phyloP scores from a whole-genome alignment of 2,888 invertebrate genomes.

The Drosophila lutescens region DNA sequence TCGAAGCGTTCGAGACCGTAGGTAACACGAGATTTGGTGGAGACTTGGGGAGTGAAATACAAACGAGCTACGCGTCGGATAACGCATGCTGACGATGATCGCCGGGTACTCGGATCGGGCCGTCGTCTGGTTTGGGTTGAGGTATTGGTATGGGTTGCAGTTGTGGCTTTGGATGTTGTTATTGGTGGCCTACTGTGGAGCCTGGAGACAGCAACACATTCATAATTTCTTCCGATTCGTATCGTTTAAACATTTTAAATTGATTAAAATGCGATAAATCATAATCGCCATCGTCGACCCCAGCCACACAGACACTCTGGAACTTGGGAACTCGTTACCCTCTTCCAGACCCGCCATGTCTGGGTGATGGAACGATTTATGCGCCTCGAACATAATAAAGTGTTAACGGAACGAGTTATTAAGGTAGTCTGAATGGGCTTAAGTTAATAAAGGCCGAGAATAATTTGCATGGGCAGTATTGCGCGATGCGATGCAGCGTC shows the following conservation, averaged over 20 bases:
- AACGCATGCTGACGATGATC: conserved; percentile 63
- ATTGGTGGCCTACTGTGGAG: conserved; percentile 81
- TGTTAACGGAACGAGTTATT: conserved; percentile 83
- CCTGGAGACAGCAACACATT: conserved; percentile 77
- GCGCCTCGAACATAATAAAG: conserved; percentile 80
- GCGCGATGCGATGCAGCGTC: conserved; percentile 42
- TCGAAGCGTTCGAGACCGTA: conserved; percentile 40
- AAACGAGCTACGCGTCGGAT: conserved; percentile 75
- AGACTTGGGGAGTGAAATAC: conserved; percentile 62
- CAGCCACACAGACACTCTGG: conserved; percentile 12
- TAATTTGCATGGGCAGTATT: conserved; percentile 63
- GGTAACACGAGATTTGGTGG: conserved; percentile 64
- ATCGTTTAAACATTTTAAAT: conserved; percentile 83
- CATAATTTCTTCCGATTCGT: conserved; percentile 79
- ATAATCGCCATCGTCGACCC: conserved; percentile 75
- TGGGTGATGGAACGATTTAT: conserved; percentile 80
- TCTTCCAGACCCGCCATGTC: conserved; percentile 36
- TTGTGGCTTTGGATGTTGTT: conserved; percentile 53
- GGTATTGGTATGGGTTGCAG: conserved; percentile 25
- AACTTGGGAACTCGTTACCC: conserved; percentile 16
- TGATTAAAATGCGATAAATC: conserved; percentile 84
- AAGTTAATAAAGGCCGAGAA: conserved; percentile 72
- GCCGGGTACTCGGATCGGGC: conserved; percentile 19
- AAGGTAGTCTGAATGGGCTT: conserved; percentile 80
- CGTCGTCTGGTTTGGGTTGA: conserved; percentile 3